Evolutionary conservation across 2,888 invertebrate species (phyloP), one percentile per base, ranked within the genome.

Genomic region (Noctua fimbriata): DNA sequence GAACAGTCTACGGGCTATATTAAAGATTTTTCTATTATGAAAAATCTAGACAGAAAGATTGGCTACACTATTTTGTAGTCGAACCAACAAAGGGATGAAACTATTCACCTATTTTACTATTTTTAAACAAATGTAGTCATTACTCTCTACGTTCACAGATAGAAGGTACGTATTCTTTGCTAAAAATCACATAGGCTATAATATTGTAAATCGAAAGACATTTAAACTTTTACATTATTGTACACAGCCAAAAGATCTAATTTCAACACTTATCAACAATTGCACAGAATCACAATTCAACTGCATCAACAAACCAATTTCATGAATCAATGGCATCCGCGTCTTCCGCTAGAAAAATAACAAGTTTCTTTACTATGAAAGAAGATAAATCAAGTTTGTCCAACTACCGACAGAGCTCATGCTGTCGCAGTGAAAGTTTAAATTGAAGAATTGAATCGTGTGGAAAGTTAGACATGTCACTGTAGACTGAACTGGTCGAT

Each of bases 401-500:
- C 60, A 41, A 84, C 69, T 77, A 81, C 70, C 77, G 81, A 67
- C 81, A 58, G 66, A 76, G 32, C 72, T 69, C 75, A 69, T 72
- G 70, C 79, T 84, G 82, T 81, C 78, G 49, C 71, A 73, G 79
- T 78, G 41, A 76, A 88, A 88, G 69, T 90, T 86, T 77, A 84
- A 83, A 90, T 89, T 85, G 87, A 81, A 85, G 86, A 87, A 87
- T 89, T 80, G 86, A 82, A 86, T 84, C 71, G 76, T 60, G 52
- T 14, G 47, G n/a, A 58, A 84, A 87, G 32, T 87, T 87, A 21
- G 58, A 58, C 69, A 73, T 70, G 70, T 73, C 69, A 67, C 28
- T 47, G 69, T 55, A 60, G 73, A 83, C 28, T 41, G 63, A 55
- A 80, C 36, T n/a, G 2, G 69, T 52, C 36, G 41, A 69, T 76